These are phyloP conservation scores for Barnardius zonarius DNA, from an alignment of 2,113 vertebrate species.

Conservation along the genomic window DNA sequence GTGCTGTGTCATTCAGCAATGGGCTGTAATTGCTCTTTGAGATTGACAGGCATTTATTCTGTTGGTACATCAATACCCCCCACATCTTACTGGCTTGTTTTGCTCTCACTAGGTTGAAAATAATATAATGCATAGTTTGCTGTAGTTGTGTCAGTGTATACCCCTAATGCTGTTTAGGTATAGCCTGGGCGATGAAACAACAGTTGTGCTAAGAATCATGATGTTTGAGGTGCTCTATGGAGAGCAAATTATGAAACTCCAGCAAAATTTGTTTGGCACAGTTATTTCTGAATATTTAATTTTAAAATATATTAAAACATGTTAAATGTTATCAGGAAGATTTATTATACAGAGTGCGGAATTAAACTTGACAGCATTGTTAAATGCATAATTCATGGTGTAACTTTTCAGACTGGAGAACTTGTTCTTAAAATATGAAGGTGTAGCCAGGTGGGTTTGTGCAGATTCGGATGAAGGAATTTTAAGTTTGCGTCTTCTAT, in stretches of 20 bases:
- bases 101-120: neutral
- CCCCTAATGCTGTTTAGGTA: neutral
- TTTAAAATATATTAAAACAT: neutral
- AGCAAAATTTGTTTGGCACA: neutral
- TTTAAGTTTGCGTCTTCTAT: neutral
- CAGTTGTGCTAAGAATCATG: neutral
- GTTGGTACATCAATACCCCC: neutral
- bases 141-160: neutral
- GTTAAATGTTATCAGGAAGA: neutral
- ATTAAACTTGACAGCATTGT: neutral
- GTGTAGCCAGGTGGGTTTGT: neutral
- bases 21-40: neutral
- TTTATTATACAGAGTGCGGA: neutral
- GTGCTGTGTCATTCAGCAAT: fast-evolving
- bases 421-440: neutral
- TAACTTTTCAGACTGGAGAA: neutral
- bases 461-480: neutral
- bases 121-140: neutral
- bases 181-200: neutral
- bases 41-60: neutral
- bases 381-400: neutral
- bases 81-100: neutral
- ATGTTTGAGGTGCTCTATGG: neutral
- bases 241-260: neutral
- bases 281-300: neutral